Base-by-base conservation (phyloP, 1,140 invertebrate genomes). In the Whitmania pigra region DNA sequence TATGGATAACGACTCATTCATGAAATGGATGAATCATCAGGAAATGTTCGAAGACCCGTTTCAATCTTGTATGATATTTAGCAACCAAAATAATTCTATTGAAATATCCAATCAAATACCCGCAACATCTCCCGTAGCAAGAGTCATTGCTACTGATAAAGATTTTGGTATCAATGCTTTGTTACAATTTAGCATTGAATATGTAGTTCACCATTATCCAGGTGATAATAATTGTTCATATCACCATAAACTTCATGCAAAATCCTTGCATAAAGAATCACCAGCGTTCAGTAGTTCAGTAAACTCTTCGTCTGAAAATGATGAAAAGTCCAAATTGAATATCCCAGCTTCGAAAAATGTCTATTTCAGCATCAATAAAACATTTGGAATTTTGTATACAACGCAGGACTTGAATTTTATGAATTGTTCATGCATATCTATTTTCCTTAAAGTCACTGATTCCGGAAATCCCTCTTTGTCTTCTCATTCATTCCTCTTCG, bases 151-250 rank as follows among this genome's bases (percentile, higher is more conserved):
- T 17, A 49, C 4, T 25, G 69, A 36, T 49, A 53, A 53, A 36
- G 69, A 70, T 53, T 0, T 9, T 70, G 69, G 53, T 31, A 70
- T 53, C 13, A 70, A 70, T 31, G 69, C 69, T 17, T 25, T 25
- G 13, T 49, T 70, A 31, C 18, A 25, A 53, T 70, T 53, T 31
- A 54, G 29, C n/a, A 63, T 63, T 25, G 57, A 63, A 13, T 1
- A 22, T 13, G 18, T 63, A 4, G 18, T 13, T 63, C 18, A 31
- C 18, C 18, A 25, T 31, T 22, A 63, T 63, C 29, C 57, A 31
- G 57, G 22, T 6, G 57, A 63, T 17, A 22, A 7, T 2, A 31
- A 63, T 63, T 5, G 9, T 15, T 25, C 57, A 31, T 31, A 68
- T 36, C 27, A 68, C 0, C 67, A 27, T 29, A 25, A 68, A 68